Percentiles rank a stretch among this genome's conserved stretches.
phyloP scores from a whole-genome alignment of 2,888 invertebrate species.

The Lochmaea capreae region DNA sequence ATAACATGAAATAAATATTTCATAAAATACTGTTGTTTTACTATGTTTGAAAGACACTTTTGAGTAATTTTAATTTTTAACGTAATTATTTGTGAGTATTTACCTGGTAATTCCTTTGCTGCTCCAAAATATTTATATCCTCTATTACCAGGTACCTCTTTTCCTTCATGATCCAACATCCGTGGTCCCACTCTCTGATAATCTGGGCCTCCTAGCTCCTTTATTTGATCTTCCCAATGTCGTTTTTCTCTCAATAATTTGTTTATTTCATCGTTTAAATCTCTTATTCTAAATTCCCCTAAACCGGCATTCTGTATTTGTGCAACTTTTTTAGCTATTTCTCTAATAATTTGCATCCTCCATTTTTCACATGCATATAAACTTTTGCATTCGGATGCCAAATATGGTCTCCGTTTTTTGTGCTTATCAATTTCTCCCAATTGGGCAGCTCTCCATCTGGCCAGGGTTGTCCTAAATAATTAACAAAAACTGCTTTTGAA shows the following conservation, averaged over 20 bases:
- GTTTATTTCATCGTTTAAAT: conserved; percentile 99
- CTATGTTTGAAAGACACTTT: no score
- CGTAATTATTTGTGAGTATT: conserved; percentile 14
- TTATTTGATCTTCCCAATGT: conserved; percentile 98
- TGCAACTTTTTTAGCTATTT: conserved; percentile 98
- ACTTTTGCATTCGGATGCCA: conserved; percentile 95
- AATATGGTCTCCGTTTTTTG: conserved; percentile 89
- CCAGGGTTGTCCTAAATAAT: conserved; percentile 94
- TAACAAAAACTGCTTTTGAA: conserved; percentile 2
- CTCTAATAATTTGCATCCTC: conserved; percentile 95
- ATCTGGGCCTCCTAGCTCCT: conserved; percentile 95
- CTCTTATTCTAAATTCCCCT: conserved; percentile 98
- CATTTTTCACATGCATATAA: conserved; percentile 95
- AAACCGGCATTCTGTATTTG: conserved; percentile 99
- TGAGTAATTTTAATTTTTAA: not conserved
- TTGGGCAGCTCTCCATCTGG: conserved; percentile 98
- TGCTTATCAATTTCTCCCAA: conserved; percentile 87
- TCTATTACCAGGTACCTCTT: conserved; percentile 96
- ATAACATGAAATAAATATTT: no score
- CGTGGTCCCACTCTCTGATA: conserved; percentile 91
- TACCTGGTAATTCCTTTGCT: conserved; percentile 94
- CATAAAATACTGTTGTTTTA: no score
- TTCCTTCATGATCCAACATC: conserved; percentile 91
- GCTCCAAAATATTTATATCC: conserved; percentile 99
- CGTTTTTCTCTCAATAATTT: conserved; percentile 95